Base-by-base conservation (phyloP, 2,113 vertebrate species). In the Rhabdornis inornatus region DNA sequence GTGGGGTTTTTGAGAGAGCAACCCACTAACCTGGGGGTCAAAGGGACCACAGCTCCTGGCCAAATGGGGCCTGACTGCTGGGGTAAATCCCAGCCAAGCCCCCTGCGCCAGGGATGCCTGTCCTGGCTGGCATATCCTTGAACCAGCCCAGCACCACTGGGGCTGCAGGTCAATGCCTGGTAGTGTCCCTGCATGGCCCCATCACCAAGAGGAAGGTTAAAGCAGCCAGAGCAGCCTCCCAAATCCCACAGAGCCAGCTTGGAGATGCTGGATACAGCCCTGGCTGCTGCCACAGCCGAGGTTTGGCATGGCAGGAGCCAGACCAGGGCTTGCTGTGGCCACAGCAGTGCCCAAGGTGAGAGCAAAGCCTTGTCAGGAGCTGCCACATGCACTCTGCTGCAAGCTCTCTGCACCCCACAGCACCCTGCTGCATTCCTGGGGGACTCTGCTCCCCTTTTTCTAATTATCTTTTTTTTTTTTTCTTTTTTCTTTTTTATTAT, bases 221-320 rank as follows among this genome's bases (percentile, higher is more conserved):
- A 40, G 28, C 44, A 7, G 4, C 19, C 15, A 24, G 61, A 27
- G 5, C 24, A 44, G 31, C 49, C 63, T 52, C 5, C 39, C 24
- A 33, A 44, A 17, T 40, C 20, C 33, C 10, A 23, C 4, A 1
- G 8, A 77, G 14, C 37, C 64, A 19, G 33, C 31, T 35, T 50
- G 53, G 33, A 71, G 47, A 15, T 11, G 49, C 64, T 72, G 64
- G 74, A 3, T 18, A 12, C 0, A 1, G 40, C 40, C 55, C 64
- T 23, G 59, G 22, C 40, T 1, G 0, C 72, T 50, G 49, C 27
- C 63, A 69, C 15, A 68, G 11, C 14, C 2, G 3, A 28, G 12
- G 8, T 30, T 40, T 27, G 56, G 45, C 60, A 22, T 0, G 2
- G 47, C 45, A 35, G 42, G 31, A 57, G 45, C 0, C 0, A 61